Conservation (phyloP, 2,113 vertebrate species). For the Anoplopoma fimbria region DNA sequence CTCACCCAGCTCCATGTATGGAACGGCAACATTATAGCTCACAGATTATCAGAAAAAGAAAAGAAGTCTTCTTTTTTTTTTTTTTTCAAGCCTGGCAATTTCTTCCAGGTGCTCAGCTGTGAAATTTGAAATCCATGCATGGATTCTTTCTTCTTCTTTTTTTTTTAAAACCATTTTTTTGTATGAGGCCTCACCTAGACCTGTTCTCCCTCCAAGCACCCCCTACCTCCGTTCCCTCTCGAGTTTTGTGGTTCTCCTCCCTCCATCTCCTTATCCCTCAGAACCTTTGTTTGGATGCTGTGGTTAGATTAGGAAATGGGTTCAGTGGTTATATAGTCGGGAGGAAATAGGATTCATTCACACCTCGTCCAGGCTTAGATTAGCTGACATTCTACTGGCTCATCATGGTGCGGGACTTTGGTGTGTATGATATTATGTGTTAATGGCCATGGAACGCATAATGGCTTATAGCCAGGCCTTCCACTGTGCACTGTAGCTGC, state of each 20-base stretch:
- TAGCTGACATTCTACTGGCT: conserved; percentile 60
- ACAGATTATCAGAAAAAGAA: conserved; percentile 79
- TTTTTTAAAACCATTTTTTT: conserved; percentile 35
- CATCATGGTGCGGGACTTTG: conserved; percentile 57
- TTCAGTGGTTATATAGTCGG: conserved; percentile 75
- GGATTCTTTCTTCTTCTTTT: conserved; percentile 63
- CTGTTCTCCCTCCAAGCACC: conserved; percentile 40
- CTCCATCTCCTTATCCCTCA: conserved; percentile 23
- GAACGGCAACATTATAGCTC: conserved; percentile 73
- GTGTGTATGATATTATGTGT: conserved; percentile 46
- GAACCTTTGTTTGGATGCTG: conserved; percentile 73
- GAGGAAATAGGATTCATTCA: conserved; percentile 84
- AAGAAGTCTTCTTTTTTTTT: conserved; percentile 63
- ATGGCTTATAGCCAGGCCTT: conserved; percentile 39
- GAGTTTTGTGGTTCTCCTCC: conserved; percentile 29
- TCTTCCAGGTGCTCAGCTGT: conserved; percentile 84
- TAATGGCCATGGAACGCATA: conserved; percentile 45
- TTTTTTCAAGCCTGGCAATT: conserved; percentile 77
- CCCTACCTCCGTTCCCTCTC: not conserved
- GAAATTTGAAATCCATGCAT: conserved; percentile 88
- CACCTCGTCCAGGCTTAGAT: conserved; percentile 66
- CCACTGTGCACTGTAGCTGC: conserved; percentile 13
- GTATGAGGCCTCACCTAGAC: conserved; percentile 45
- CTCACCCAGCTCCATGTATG: conserved; percentile 49
- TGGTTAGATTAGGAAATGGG: conserved; percentile 81